These are phyloP conservation scores for Morpho deidamia DNA, from an alignment of 2,888 invertebrate species.

Conservation along the genomic window DNA sequence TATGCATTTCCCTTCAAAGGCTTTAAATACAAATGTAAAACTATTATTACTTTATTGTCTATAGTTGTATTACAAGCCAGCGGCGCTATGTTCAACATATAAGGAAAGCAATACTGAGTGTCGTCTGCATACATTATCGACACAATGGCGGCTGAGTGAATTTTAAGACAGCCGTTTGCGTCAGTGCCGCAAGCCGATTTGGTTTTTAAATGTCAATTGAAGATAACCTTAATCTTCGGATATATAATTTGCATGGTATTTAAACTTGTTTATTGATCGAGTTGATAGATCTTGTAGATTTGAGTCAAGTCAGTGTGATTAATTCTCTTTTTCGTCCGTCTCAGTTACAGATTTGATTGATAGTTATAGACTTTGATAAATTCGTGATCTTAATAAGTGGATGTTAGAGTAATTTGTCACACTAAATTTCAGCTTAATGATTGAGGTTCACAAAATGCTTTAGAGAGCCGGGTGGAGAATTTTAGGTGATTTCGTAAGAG, in stretches of 20 bases:
- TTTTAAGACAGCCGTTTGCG: slow-evolving; percentile 14
- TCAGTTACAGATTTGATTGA: no score
- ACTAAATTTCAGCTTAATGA: no score
- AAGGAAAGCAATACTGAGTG: slow-evolving; percentile 7
- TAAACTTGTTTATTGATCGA: neutral
- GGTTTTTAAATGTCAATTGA: slow-evolving; percentile 12
- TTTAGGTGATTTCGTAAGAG: no score
- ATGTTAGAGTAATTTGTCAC: no score
- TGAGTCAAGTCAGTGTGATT: no score
- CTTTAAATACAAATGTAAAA: slow-evolving; percentile 19
- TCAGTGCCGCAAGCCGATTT: slow-evolving; percentile 9
- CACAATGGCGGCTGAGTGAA: slow-evolving; percentile 12
- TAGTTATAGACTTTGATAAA: no score
- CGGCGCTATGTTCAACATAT: neutral
- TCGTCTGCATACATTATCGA: slow-evolving; percentile 16
- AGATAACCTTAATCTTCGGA: neutral
- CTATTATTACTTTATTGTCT: slow-evolving; percentile 23
- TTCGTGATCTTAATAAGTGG: no score
- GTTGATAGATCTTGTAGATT: no score
- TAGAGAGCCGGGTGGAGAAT: no score
- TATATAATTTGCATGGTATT: slow-evolving; percentile 1
- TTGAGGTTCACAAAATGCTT: no score
- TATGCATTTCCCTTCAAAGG: slow-evolving; percentile 14
- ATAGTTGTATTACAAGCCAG: slow-evolving; percentile 9
- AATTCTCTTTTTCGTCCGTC: no score